Percentiles rank a stretch among this genome's conserved stretches.
Conservation (phyloP, 2,888 invertebrate genomes). For the Dolichopus griseipennis region DNA sequence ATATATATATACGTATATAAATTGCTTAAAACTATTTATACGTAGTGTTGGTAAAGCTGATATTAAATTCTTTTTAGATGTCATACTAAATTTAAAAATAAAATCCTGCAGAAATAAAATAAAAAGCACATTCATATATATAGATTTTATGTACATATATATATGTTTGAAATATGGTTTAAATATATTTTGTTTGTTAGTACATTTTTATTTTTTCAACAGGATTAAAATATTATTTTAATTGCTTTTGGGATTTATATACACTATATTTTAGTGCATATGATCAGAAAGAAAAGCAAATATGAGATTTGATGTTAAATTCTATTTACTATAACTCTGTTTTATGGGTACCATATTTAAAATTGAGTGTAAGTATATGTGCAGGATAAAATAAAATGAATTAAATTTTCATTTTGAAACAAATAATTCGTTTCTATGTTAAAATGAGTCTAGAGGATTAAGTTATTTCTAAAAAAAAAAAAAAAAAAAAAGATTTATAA, state of each 20-base stretch:
- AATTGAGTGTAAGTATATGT: too few species aligned
- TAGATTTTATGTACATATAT: too few species aligned
- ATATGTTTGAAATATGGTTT: too few species aligned
- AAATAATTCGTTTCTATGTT: too few species aligned
- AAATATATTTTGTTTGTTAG: not conserved
- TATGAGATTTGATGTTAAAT: not conserved
- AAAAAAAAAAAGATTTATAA: too few species aligned
- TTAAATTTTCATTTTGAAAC: too few species aligned
- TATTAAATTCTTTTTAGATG: not conserved
- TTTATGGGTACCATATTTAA: too few species aligned
- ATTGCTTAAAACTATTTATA: not conserved
- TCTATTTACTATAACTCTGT: not conserved
- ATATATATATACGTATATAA: too few species aligned
- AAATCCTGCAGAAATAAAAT: not conserved
- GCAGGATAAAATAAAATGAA: too few species aligned
- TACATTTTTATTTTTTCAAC: not conserved
- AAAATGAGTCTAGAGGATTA: too few species aligned
- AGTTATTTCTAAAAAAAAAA: too few species aligned
- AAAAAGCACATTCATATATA: not conserved
- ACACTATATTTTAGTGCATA: too few species aligned
- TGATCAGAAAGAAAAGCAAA: not conserved
- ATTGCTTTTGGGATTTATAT: not conserved
- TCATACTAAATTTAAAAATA: slow-evolving; percentile 1
- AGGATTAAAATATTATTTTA: slow-evolving; percentile 6
- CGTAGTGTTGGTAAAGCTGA: not conserved